A percentile compares a stretch with the other conserved stretches of the same genome.
Evolutionary conservation across 2,797 vertebrate genomes (phyloP).

Genomic region (Dermochelys coriacea): DNA sequence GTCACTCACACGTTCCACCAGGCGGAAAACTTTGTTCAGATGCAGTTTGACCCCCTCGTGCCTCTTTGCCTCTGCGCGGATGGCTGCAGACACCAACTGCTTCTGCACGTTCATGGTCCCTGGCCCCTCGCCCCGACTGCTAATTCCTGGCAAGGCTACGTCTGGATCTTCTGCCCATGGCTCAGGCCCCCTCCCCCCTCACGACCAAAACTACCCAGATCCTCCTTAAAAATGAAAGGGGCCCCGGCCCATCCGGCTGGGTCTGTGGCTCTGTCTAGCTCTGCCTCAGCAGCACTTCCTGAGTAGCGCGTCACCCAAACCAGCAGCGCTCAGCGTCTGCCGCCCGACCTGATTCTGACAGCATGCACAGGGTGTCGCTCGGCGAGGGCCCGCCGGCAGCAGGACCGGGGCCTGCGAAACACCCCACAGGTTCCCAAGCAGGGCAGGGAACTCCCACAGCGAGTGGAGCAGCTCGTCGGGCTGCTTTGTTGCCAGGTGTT

Average conservation of each 20-base stretch:
- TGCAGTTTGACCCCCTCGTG: constrained; percentile 85
- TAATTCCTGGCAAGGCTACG: background rate
- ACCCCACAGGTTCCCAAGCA: background rate
- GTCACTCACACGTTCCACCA: constrained; percentile 85
- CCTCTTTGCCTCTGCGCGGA: constrained; percentile 89
- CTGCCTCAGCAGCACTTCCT: constrained; percentile 71
- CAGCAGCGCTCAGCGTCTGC: constrained; percentile 36
- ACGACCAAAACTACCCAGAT: background rate
- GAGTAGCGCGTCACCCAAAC: constrained; percentile 63
- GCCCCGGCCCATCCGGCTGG: background rate
- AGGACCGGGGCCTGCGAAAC: background rate
- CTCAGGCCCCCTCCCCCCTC: background rate
- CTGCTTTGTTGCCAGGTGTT: background rate
- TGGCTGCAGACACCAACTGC: constrained; percentile 80
- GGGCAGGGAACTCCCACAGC: background rate
- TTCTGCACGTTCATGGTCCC: constrained; percentile 74
- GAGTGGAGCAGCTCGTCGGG: background rate
- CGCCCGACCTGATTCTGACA: constrained; percentile 10
- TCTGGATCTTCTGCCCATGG: background rate
- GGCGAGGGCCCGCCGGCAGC: background rate
- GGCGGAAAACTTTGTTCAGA: constrained; percentile 84
- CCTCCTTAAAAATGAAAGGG: background rate
- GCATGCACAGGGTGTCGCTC: background rate
- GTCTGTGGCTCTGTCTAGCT: constrained; percentile 44
- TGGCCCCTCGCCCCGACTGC: constrained; percentile 79